Percentiles rank a stretch among this genome's conserved stretches.
These are phyloP conservation scores for Dufourea novaeangliae DNA, from an alignment of 1,140 invertebrate species.

Conservation along the genomic window DNA sequence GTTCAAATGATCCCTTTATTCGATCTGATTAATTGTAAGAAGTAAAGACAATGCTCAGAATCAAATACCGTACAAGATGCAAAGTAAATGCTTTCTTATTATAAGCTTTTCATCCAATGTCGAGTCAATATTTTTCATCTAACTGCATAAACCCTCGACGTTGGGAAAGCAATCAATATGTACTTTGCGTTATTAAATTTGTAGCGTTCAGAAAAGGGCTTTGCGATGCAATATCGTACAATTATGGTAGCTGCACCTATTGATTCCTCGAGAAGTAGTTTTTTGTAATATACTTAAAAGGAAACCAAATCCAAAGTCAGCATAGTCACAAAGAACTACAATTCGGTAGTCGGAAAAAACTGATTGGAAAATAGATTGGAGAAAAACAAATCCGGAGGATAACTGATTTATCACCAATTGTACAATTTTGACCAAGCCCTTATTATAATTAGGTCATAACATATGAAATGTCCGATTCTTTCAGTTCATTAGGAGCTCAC, in stretches of 20 bases:
- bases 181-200: constrained; percentile 30
- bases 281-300: constrained; percentile 9
- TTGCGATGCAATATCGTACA: not conserved
- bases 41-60: not conserved
- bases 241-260: not conserved
- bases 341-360: not conserved
- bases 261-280: constrained; percentile 3
- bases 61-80: not conserved
- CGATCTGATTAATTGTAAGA: not conserved
- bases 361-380: constrained; percentile 27
- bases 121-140: constrained; percentile 19
- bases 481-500: too few relatives aligned
- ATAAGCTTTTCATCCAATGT: not conserved
- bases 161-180: not conserved
- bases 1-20: not conserved
- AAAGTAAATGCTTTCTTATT: not conserved
- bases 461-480: too few relatives aligned
- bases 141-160: not conserved
- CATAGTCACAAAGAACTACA: not conserved
- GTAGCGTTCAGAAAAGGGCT: not conserved
- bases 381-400: too few relatives aligned
- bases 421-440: too few relatives aligned
- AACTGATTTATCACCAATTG: too few relatives aligned
- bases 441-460: too few relatives aligned
- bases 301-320: not conserved